Base-by-base conservation (phyloP, 2,888 invertebrate genomes). In the Argyresthia goedartella region DNA sequence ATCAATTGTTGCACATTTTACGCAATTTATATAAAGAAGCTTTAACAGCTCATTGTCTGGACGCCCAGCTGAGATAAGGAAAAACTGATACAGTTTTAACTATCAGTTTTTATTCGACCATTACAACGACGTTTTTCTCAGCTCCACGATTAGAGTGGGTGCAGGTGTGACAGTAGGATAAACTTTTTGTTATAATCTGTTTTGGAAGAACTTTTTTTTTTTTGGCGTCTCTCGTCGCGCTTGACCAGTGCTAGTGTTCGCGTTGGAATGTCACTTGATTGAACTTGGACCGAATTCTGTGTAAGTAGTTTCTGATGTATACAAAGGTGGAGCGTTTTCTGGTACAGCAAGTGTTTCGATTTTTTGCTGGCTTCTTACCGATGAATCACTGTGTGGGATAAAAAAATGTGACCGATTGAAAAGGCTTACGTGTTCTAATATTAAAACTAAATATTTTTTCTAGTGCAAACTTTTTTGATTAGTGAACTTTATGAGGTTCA, bases 201-300 rank as follows among this genome's bases (percentile, higher is more conserved):
- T 25, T 25, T 25, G 25, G 25, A 25, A 25, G 25, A 4, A 25
- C 25, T 16, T 50, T 50, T 53, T 56, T 57, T 57, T 54, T 54
- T 46, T 52, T 51, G 16, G 50, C 58, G 57, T 57, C 54, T 53
- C 48, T 16, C 36, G 44, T 44, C 49, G 11, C 57, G 58, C 59
- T 60, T 61, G 60, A 60, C 49, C 55, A 58, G 54, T 11, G 57
- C 13, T 50, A 49, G 52, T 42, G 35, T 51, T 58, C 58, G 60
- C 57, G 61, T 60, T 55, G 57, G 58, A 58, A 62, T 60, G 60
- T 56, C 58, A 55, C 61, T 60, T 57, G 55, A 61, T 59, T 61
- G 69, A 69, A 76, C 78, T 79, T 74, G 78, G 73, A 75, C 74
- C 72, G 73, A 76, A 73, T 73, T 72, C 64, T 59, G 59, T 66